phyloP scores from a whole-genome alignment of 2,797 vertebrate species.

The Falco concolor region DNA sequence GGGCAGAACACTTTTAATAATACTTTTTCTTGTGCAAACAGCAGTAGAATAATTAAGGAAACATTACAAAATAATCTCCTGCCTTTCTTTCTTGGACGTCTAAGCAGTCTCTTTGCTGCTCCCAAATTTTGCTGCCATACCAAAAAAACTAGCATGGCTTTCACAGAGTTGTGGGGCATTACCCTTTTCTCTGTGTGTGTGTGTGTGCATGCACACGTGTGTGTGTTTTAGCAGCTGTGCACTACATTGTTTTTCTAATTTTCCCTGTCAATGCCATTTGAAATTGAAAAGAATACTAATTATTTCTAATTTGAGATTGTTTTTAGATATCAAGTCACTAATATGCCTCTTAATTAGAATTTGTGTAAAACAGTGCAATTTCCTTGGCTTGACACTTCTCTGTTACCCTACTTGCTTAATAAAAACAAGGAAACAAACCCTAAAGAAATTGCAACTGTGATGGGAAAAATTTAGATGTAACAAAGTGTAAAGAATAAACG shows the following conservation, averaged over 20 bases:
- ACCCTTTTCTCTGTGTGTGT: not conserved
- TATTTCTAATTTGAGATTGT: not conserved
- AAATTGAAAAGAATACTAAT: not conserved
- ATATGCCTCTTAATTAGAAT: not conserved
- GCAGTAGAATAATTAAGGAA: not conserved
- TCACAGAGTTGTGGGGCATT: not conserved
- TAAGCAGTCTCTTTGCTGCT: not conserved
- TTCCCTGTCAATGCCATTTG: not conserved
- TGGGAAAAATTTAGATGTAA: not conserved
- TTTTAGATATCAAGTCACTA: not conserved
- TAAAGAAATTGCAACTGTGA: not conserved
- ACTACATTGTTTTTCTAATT: not conserved
- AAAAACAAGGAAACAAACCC: not conserved
- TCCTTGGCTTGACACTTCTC: not conserved
- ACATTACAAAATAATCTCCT: not conserved
- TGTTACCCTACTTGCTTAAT: not conserved
- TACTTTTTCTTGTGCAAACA: not conserved
- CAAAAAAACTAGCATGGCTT: not conserved
- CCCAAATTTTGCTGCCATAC: not conserved
- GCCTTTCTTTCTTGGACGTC: not conserved
- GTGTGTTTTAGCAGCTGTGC: not conserved
- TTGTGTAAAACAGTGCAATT: not conserved
- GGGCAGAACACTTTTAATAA: not conserved
- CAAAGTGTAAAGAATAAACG: not conserved
- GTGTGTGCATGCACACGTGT: fast-evolving